These are phyloP conservation scores for Tiliacea aurago DNA, from an alignment of 2,888 invertebrate genomes.

Conservation along the genomic window DNA sequence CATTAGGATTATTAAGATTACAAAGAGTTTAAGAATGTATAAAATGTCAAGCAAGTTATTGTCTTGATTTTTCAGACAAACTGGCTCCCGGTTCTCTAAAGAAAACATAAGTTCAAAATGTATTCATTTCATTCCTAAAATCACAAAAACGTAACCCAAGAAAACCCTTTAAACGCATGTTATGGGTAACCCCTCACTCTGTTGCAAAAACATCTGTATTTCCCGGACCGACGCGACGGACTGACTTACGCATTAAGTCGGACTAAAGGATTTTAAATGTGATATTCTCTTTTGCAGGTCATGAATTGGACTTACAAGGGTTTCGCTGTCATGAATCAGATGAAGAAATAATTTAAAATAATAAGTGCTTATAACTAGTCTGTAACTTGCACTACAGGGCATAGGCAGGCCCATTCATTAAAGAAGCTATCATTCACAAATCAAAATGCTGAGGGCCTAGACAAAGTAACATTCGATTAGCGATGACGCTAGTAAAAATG, in stretches of 20 bases:
- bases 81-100: neutral
- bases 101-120: slow-evolving; percentile 22
- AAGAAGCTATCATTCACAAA: neutral
- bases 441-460: too few species aligned
- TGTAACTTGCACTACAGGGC: neutral
- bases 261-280: slow-evolving; percentile 42
- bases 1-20: neutral
- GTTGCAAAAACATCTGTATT: slow-evolving; percentile 40
- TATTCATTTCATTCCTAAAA: slow-evolving; percentile 27
- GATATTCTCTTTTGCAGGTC: slow-evolving; percentile 72
- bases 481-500: too few species aligned
- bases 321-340: slow-evolving; percentile 81
- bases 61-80: neutral
- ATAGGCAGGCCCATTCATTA: neutral
- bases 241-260: slow-evolving; percentile 35
- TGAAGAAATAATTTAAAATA: slow-evolving; percentile 69
- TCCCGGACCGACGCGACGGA: neutral
- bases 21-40: neutral
- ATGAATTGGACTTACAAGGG: slow-evolving; percentile 84
- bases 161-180: slow-evolving; percentile 29
- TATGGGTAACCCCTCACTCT: slow-evolving; percentile 27
- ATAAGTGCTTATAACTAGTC: neutral
- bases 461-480: too few species aligned
- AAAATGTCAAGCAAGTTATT: neutral
- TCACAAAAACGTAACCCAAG: slow-evolving; percentile 8